A percentile compares a stretch with the other conserved stretches of the same genome.
Evolutionary conservation across 2,113 vertebrate species (phyloP).

Genomic region (Strix aluco): DNA sequence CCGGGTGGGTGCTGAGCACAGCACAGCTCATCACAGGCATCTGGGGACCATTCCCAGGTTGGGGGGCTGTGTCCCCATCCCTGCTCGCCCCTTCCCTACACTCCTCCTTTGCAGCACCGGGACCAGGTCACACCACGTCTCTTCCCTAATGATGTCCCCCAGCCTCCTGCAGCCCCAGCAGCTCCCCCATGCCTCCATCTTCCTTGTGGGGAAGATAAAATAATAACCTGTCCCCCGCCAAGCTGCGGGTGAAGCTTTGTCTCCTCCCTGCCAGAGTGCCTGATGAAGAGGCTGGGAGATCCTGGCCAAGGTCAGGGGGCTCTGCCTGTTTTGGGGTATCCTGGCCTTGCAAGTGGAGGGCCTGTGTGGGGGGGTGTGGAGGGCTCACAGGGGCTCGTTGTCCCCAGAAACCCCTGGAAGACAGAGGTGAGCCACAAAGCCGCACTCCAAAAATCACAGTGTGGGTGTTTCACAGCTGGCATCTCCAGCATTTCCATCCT

Average conservation of each 20-base stretch:
- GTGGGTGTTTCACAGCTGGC: background rate
- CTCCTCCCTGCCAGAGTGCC: accelerated
- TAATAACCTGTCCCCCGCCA: background rate
- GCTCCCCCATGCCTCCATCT: background rate
- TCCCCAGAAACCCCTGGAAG: background rate
- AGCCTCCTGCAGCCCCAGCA: background rate
- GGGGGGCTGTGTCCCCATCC: background rate
- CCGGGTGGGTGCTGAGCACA: background rate
- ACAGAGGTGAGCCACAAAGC: background rate
- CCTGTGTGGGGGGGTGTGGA: accelerated
- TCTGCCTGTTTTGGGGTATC: background rate
- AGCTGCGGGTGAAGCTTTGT: background rate
- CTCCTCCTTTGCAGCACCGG: background rate
- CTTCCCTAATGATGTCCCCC: background rate
- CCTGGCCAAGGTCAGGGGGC: accelerated
- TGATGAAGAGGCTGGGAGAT: background rate
- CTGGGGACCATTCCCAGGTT: background rate
- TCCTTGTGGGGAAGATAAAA: background rate
- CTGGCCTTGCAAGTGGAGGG: background rate
- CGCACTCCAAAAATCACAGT: background rate
- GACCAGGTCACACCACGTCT: accelerated
- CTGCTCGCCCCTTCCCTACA: background rate
- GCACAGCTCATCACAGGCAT: background rate
- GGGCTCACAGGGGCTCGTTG: background rate
- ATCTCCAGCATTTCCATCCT: background rate